These are phyloP conservation scores for Odontocolon sp. DNA, from an alignment of 2,888 invertebrate species.

Conservation along the genomic window DNA sequence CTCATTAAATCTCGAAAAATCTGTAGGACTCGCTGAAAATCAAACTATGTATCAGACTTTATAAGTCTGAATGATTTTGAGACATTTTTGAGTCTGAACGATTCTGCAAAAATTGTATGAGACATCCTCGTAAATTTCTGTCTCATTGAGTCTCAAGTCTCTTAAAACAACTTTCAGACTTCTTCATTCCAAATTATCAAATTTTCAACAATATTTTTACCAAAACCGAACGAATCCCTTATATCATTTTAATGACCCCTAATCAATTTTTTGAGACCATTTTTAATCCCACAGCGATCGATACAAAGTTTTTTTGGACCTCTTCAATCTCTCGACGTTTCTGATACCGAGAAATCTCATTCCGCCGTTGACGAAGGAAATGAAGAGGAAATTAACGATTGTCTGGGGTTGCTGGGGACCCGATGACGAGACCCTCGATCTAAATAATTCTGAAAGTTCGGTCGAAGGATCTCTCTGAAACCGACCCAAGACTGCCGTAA, in stretches of 20 bases:
- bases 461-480: constrained; percentile 68
- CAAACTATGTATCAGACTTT: background rate
- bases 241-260: background rate
- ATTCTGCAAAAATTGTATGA: no score
- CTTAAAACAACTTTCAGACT: no score
- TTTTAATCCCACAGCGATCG: constrained; percentile 89
- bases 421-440: constrained; percentile 65
- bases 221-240: no score
- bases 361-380: constrained; percentile 91
- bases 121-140: no score
- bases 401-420: constrained; percentile 84
- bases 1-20: no score
- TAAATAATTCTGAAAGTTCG: constrained; percentile 71
- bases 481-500: background rate
- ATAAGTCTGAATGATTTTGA: no score
- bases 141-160: no score
- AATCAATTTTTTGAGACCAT: constrained; percentile 7
- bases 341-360: constrained; percentile 95
- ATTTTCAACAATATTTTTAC: no score
- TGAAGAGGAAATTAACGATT: constrained; percentile 89
- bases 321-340: constrained; percentile 98
- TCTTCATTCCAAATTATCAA: no score
- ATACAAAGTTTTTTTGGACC: constrained; percentile 98
- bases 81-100: no score
- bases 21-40: no score